Conservation (phyloP, 1,140 invertebrate species). For the Drosophila lowei region DNA sequence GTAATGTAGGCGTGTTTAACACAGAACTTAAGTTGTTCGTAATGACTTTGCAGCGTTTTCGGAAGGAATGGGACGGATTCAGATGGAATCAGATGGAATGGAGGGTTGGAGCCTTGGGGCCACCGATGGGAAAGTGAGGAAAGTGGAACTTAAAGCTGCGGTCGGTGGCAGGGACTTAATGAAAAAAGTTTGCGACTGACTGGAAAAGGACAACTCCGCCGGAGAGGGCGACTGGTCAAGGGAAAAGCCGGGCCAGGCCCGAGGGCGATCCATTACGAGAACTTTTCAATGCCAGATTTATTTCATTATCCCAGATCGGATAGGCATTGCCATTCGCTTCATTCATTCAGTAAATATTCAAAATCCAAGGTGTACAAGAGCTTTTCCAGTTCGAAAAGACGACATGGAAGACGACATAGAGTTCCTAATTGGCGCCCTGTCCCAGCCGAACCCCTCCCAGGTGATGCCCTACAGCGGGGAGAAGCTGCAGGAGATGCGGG, state of each 20-base stretch:
- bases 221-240: too few species aligned
- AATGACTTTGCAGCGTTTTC: conserved; percentile 67
- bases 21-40: conserved; percentile 77
- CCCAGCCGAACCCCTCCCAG: conserved; percentile 26
- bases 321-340: too few species aligned
- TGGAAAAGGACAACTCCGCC: conserved; percentile 12
- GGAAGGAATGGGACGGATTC: background rate
- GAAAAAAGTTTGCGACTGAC: conserved; percentile 63
- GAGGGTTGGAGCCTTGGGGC: conserved; percentile 1
- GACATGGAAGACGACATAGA: conserved; percentile 60
- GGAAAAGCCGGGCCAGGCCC: background rate
- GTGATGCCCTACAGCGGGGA: conserved; percentile 15
- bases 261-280: background rate
- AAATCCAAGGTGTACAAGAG: conserved; percentile 4
- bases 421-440: conserved; percentile 57
- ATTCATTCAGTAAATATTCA: background rate
- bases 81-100: background rate
- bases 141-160: conserved; percentile 43
- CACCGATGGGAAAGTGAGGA: background rate
- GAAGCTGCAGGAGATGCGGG: conserved; percentile 57
- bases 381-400: background rate
- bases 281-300: too few species aligned
- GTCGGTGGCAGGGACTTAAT: conserved; percentile 46
- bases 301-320: too few species aligned
- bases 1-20: conserved; percentile 77